Conservation (phyloP, 2,888 invertebrate genomes). For the Lysandra bellargus region DNA sequence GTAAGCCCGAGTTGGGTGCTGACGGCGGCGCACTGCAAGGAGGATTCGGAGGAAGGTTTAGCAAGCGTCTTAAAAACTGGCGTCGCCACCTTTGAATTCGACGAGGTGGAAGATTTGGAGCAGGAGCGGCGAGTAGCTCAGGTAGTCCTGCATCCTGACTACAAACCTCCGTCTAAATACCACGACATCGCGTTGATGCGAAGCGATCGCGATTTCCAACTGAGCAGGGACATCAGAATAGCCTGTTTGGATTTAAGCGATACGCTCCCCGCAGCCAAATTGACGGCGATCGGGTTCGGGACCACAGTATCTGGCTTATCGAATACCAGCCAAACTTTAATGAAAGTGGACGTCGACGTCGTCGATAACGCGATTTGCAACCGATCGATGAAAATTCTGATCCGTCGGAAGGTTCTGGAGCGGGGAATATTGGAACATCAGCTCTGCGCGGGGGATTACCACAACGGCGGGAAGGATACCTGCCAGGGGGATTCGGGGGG, state of each 20-base stretch:
- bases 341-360: slow-evolving; percentile 72
- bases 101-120: slow-evolving; percentile 70
- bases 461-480: slow-evolving; percentile 69
- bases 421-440: slow-evolving; percentile 63
- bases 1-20: slow-evolving; percentile 68
- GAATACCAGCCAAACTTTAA: slow-evolving; percentile 67
- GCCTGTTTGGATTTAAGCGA: slow-evolving; percentile 77
- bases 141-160: slow-evolving; percentile 78
- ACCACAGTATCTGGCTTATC: slow-evolving; percentile 69
- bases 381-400: slow-evolving; percentile 62
- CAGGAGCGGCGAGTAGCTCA: slow-evolving; percentile 73
- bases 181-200: slow-evolving; percentile 85
- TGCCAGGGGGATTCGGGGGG: slow-evolving; percentile 78
- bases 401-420: slow-evolving; percentile 58
- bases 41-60: slow-evolving; percentile 68
- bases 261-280: slow-evolving; percentile 50
- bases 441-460: slow-evolving; percentile 72
- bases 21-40: slow-evolving; percentile 71
- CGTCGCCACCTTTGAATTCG: slow-evolving; percentile 74
- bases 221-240: slow-evolving; percentile 80
- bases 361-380: slow-evolving; percentile 60
- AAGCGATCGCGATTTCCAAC: slow-evolving; percentile 68
- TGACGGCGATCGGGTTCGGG: slow-evolving; percentile 84
- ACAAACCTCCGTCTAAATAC: slow-evolving; percentile 76
- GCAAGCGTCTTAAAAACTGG: slow-evolving; percentile 78